A percentile compares a stretch with the other conserved stretches of the same genome.
phyloP scores from a whole-genome alignment of 2,888 invertebrate genomes.

The Allygus modestus region DNA sequence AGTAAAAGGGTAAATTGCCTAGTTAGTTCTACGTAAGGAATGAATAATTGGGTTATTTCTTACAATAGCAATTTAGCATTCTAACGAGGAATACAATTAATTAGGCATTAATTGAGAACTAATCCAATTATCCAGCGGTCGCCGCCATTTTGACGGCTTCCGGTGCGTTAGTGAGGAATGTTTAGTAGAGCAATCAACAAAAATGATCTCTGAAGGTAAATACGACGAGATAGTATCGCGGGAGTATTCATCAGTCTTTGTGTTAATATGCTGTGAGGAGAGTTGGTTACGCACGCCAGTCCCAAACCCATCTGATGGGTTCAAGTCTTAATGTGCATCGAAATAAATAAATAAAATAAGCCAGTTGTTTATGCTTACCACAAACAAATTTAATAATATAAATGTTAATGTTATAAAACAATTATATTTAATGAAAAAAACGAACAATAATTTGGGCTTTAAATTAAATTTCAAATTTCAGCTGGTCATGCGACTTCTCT shows the following conservation, averaged over 20 bases:
- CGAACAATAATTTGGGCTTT: no score
- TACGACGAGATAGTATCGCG: neutral
- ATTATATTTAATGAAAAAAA: no score
- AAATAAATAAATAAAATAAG: no score
- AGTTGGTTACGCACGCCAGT: no score
- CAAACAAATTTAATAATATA: no score
- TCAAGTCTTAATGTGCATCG: no score
- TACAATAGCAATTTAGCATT: constrained; percentile 48
- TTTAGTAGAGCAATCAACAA: constrained; percentile 1
- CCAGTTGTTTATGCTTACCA: no score
- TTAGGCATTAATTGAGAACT: constrained; percentile 16
- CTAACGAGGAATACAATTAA: constrained; percentile 33
- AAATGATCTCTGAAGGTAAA: neutral
- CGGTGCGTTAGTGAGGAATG: neutral
- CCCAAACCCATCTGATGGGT: no score
- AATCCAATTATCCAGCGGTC: constrained; percentile 20
- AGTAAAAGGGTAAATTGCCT: constrained; percentile 36
- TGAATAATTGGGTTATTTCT: constrained; percentile 38
- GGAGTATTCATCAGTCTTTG: neutral
- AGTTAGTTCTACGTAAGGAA: constrained; percentile 9
- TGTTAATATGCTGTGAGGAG: neutral
- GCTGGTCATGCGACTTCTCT: no score
- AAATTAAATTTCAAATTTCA: no score
- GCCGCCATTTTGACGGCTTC: constrained; percentile 33
- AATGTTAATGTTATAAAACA: no score